Conservation (phyloP, 1,140 invertebrate species). For the Aphaenogaster ashmeadi region DNA sequence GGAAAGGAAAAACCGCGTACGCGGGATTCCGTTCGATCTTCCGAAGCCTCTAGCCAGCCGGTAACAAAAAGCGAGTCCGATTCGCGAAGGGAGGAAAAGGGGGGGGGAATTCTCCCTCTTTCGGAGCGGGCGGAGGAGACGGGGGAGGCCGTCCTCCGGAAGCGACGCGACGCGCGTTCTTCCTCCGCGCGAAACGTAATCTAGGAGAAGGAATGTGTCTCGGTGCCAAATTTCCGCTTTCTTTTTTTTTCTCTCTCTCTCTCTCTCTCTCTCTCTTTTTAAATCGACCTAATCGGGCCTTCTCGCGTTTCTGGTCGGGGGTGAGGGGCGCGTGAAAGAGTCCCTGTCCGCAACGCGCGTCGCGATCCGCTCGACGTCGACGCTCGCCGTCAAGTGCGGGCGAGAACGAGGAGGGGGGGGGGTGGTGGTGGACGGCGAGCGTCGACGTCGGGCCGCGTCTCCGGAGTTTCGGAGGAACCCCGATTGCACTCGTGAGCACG, state of each 20-base stretch:
- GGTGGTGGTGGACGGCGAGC: too few species aligned
- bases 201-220: slow-evolving; percentile 37
- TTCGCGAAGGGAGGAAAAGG: neutral
- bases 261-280: neutral
- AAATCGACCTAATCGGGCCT: neutral
- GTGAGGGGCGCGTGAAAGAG: neutral
- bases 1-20: slow-evolving; percentile 38
- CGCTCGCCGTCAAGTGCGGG: neutral
- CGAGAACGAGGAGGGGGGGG: too few species aligned
- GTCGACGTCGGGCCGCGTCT: neutral
- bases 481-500: slow-evolving; percentile 11
- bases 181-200: neutral
- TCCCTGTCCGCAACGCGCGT: neutral
- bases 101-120: neutral
- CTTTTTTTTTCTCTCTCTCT: neutral
- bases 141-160: neutral
- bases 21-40: slow-evolving; percentile 40
- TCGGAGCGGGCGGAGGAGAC: neutral
- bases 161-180: neutral
- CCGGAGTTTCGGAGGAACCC: neutral
- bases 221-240: neutral
- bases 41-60: neutral
- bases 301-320: neutral
- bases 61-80: neutral
- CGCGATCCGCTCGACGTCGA: neutral